Conservation (phyloP, 2,797 vertebrate species). For the Hypotaenidia okinawae region DNA sequence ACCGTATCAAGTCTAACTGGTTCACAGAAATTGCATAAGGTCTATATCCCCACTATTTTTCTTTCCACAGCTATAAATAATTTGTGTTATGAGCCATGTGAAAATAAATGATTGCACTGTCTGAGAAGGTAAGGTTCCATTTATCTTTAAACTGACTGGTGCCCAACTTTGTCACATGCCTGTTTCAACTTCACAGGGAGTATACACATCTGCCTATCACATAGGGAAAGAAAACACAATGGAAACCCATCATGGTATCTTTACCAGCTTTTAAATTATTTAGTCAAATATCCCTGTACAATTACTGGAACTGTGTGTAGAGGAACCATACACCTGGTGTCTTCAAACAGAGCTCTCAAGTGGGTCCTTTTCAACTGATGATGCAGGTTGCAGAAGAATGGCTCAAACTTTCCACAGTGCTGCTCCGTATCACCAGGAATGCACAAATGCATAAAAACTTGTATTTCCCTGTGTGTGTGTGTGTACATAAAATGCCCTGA, state of each 20-base stretch:
- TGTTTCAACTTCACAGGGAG: background rate
- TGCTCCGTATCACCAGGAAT: background rate
- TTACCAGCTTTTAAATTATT: background rate
- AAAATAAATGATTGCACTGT: constrained; percentile 30
- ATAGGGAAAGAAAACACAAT: background rate
- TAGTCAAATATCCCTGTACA: background rate
- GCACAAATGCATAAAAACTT: background rate
- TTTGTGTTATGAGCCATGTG: background rate
- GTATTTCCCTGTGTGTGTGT: background rate
- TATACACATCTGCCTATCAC: background rate
- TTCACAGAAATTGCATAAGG: constrained; percentile 24
- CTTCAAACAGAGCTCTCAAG: background rate
- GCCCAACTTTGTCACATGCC: background rate
- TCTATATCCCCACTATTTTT: constrained; percentile 57
- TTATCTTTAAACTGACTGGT: constrained; percentile 8
- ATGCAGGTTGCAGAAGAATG: background rate
- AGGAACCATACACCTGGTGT: background rate
- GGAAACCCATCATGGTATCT: background rate
- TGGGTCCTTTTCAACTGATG: background rate
- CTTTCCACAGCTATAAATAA: constrained; percentile 67
- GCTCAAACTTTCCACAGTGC: background rate
- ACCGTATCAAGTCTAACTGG: background rate
- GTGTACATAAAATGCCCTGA: background rate
- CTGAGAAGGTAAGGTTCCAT: background rate
- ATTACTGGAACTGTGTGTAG: background rate